phyloP scores from a whole-genome alignment of 2,113 vertebrate genomes.

The Dasyurus viverrinus region DNA sequence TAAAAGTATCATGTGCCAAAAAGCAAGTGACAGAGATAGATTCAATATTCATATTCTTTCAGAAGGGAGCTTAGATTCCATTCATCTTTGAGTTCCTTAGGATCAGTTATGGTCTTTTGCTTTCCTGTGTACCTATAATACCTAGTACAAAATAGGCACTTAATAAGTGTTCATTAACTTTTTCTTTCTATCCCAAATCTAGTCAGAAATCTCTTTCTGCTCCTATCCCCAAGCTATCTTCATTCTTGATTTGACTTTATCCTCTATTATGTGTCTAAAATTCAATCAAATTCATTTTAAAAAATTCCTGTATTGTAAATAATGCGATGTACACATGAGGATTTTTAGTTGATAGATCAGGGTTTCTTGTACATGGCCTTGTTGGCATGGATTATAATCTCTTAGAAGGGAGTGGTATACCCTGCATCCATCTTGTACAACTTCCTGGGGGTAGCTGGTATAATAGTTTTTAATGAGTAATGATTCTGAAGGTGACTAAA shows the following conservation, averaged over 20 bases:
- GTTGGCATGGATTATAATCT: background rate
- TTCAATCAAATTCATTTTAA: background rate
- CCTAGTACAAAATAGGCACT: background rate
- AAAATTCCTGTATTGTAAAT: background rate
- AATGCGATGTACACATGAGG: background rate
- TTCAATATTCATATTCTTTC: background rate
- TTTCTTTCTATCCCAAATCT: background rate
- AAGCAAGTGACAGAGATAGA: background rate
- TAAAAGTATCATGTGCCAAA: background rate
- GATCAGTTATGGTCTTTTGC: background rate
- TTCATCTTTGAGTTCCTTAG: background rate
- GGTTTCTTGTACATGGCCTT: background rate
- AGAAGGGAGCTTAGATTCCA: background rate
- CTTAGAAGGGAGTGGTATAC: background rate
- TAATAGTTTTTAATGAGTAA: background rate
- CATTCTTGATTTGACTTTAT: background rate
- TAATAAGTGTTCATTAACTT: background rate
- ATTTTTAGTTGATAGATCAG: background rate
- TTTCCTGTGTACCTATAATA: background rate
- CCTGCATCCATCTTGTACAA: background rate
- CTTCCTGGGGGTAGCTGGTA: background rate
- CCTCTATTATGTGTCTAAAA: background rate
- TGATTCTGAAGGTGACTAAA: background rate
- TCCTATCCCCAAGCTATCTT: background rate
- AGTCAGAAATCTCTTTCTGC: background rate